Conservation (phyloP, 2,888 invertebrate species). For the Dolichomitus sp. region DNA sequence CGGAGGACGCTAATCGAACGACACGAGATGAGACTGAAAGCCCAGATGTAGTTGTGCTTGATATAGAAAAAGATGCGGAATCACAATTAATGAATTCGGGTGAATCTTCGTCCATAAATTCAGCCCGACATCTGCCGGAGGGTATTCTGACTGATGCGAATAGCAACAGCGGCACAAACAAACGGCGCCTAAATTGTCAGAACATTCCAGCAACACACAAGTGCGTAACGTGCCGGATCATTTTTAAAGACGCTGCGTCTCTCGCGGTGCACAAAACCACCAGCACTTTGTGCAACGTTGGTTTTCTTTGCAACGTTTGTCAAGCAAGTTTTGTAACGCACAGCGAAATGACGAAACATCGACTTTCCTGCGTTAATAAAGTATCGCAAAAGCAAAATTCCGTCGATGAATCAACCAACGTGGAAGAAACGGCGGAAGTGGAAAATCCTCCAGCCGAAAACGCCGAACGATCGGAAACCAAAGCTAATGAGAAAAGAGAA, state of each 20-base stretch:
- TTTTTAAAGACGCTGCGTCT: constrained; percentile 31
- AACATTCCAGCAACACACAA: constrained; percentile 16
- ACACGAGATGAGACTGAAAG: background rate
- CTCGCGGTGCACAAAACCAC: constrained; percentile 57
- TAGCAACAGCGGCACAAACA: background rate
- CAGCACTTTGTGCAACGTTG: background rate
- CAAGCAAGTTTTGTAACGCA: background rate
- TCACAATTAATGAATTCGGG: background rate
- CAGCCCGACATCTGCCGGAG: background rate
- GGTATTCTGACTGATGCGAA: constrained; percentile 1
- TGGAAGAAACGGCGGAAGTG: background rate
- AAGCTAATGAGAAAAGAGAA: constrained; percentile 4
- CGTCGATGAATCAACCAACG: background rate
- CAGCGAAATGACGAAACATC: constrained; percentile 26
- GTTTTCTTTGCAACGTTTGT: constrained; percentile 9
- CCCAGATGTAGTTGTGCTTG: background rate
- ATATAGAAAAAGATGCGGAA: background rate
- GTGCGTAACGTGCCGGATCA: constrained; percentile 61
- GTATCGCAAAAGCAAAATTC: background rate
- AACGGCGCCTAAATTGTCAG: background rate
- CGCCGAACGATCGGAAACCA: constrained; percentile 25
- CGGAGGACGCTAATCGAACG: background rate
- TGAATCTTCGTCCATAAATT: background rate
- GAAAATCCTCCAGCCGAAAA: constrained; percentile 9
- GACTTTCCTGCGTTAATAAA: background rate